phyloP scores from a whole-genome alignment of 2,797 vertebrate genomes.

The Propithecus deckenii region DNA sequence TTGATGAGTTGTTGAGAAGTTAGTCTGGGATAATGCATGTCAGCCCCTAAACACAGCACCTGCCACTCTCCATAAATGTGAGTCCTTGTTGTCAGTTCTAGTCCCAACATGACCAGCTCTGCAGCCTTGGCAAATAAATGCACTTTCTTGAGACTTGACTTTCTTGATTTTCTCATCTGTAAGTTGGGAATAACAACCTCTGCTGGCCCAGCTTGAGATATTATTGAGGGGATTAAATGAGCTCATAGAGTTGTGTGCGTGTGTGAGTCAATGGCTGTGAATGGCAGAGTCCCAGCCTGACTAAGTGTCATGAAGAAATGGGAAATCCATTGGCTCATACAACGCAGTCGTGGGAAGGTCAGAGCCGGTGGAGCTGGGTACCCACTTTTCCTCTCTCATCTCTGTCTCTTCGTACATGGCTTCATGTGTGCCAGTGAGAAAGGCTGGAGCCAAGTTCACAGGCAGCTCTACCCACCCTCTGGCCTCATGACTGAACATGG shows the following conservation, averaged over 20 bases:
- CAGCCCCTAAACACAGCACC: background rate
- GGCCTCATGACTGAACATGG: background rate
- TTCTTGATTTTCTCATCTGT: slow-evolving; percentile 22
- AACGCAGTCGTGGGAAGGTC: background rate
- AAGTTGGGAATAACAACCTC: background rate
- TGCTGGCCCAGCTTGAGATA: background rate
- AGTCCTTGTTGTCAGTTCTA: background rate
- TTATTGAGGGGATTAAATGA: background rate
- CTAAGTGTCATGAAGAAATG: background rate
- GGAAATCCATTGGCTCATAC: background rate
- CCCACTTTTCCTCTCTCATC: background rate
- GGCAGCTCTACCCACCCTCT: background rate
- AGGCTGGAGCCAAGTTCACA: background rate
- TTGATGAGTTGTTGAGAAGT: background rate
- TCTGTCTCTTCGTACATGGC: background rate
- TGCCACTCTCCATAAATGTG: background rate
- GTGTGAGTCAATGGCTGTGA: background rate
- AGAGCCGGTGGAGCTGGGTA: background rate
- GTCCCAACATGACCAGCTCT: background rate
- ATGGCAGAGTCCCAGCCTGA: background rate
- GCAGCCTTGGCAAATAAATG: background rate
- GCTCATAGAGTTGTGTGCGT: background rate
- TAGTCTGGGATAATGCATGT: background rate
- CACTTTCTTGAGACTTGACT: background rate
- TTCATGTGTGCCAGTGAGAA: background rate